Evolutionary conservation across 2,888 invertebrate species (phyloP).

Genomic region (Camponotus fellah): DNA sequence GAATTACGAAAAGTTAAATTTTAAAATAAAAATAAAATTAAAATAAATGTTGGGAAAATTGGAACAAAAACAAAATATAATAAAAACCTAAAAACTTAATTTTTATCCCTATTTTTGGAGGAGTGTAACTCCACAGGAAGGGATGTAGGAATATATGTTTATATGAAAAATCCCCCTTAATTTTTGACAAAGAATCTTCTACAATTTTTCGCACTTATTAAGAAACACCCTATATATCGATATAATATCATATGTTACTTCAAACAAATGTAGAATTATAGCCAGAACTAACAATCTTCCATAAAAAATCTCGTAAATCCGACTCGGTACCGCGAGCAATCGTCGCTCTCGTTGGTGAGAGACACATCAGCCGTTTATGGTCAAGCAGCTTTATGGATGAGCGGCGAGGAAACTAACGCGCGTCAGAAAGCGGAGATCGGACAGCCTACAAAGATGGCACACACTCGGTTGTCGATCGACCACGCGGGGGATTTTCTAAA

Average conservation of each 20-base stretch:
- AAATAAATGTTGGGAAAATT: too few species aligned
- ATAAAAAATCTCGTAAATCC: neutral
- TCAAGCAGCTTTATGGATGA: slow-evolving; percentile 73
- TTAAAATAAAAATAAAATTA: too few species aligned
- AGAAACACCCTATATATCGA: neutral
- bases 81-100: too few species aligned
- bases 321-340: neutral
- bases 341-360: slow-evolving; percentile 69
- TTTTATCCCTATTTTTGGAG: too few species aligned
- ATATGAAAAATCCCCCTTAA: too few species aligned
- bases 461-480: slow-evolving; percentile 56
- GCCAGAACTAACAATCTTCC: neutral
- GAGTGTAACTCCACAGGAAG: too few species aligned
- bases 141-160: too few species aligned
- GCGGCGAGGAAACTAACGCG: slow-evolving; percentile 67
- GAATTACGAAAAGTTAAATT: too few species aligned
- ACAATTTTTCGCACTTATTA: too few species aligned
- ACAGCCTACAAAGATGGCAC: slow-evolving; percentile 64
- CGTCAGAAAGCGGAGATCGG: slow-evolving; percentile 44
- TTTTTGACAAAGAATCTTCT: too few species aligned
- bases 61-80: too few species aligned
- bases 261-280: neutral
- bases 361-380: slow-evolving; percentile 83
- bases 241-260: neutral
- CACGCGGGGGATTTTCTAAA: slow-evolving; percentile 68